Percentiles rank a stretch among this genome's conserved stretches.
These are phyloP conservation scores for Cheilosia impressa DNA, from an alignment of 2,888 invertebrate genomes.

Conservation along the genomic window DNA sequence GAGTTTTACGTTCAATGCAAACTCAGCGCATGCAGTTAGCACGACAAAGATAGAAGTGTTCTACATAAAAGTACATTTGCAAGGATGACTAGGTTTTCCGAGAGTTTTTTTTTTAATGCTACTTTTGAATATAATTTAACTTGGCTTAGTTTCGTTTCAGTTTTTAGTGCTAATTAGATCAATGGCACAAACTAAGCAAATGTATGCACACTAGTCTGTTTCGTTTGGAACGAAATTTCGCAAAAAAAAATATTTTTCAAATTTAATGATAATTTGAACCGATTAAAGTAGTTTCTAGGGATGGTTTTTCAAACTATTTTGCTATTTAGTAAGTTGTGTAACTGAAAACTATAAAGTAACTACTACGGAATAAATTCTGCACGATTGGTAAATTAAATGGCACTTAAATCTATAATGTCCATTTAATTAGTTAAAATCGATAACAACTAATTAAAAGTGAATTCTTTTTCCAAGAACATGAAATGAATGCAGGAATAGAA, in stretches of 20 bases:
- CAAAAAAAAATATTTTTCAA: not conserved
- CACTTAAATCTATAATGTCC: conserved; percentile 5
- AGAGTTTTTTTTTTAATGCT: conserved; percentile 23
- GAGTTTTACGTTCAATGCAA: conserved; percentile 37
- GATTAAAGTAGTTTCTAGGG: not conserved
- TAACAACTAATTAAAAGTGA: conserved; percentile 12
- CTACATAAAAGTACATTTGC: conserved; percentile 68
- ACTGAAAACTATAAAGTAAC: not conserved
- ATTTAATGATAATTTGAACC: not conserved
- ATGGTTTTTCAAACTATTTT: not conserved
- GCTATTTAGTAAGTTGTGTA: not conserved
- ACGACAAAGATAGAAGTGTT: conserved; percentile 36
- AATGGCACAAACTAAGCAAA: conserved; percentile 55
- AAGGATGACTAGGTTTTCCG: conserved; percentile 71
- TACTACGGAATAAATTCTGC: not conserved
- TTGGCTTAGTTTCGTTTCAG: conserved; percentile 26
- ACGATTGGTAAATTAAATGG: conserved; percentile 11
- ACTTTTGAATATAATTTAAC: conserved; percentile 43
- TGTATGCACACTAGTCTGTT: conserved; percentile 30
- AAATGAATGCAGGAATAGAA: not conserved
- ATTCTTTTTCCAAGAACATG: conserved; percentile 21
- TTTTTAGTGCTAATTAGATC: conserved; percentile 65
- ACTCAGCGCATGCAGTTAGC: conserved; percentile 2
- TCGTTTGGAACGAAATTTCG: not conserved
- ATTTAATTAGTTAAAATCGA: conserved; percentile 19